Evolutionary conservation across 2,888 invertebrate genomes (phyloP).

Genomic region (Platycheirus rosarum): DNA sequence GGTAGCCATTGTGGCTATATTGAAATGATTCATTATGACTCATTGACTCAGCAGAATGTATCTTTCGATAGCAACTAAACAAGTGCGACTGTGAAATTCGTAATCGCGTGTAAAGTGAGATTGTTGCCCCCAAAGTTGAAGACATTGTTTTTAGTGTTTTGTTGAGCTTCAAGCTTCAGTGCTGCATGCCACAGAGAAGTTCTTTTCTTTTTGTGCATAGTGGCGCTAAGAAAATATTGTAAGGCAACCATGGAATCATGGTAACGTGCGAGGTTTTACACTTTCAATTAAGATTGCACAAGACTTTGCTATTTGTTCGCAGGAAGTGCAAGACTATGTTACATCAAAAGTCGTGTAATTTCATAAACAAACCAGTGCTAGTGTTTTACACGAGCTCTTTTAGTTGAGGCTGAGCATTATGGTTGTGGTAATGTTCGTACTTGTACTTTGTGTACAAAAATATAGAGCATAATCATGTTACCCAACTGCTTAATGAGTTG

Average conservation of each 20-base stretch:
- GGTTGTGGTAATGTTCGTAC: background rate
- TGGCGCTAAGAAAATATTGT: constrained; percentile 23
- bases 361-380: background rate
- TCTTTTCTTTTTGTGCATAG: constrained; percentile 14
- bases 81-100: constrained; percentile 52
- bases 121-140: constrained; percentile 30
- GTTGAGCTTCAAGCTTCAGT: constrained; percentile 34
- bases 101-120: constrained; percentile 13
- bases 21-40: constrained; percentile 37
- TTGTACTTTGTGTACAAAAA: constrained; percentile 6
- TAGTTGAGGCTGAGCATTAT: background rate
- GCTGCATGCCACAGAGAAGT: constrained; percentile 11
- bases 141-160: background rate
- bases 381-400: constrained; percentile 21
- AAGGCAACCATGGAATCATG: constrained; percentile 8
- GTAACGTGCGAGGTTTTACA: constrained; percentile 27
- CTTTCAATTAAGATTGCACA: constrained; percentile 40
- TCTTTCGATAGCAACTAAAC: too few species aligned
- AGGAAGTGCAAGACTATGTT: constrained; percentile 43
- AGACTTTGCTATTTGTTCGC: constrained; percentile 13
- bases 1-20: constrained; percentile 21
- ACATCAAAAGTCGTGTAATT: constrained; percentile 1
- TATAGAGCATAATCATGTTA: background rate
- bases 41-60: constrained; percentile 29
- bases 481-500: background rate